phyloP scores from a whole-genome alignment of 2,888 invertebrate species.

The Neoitamus cyanurus region DNA sequence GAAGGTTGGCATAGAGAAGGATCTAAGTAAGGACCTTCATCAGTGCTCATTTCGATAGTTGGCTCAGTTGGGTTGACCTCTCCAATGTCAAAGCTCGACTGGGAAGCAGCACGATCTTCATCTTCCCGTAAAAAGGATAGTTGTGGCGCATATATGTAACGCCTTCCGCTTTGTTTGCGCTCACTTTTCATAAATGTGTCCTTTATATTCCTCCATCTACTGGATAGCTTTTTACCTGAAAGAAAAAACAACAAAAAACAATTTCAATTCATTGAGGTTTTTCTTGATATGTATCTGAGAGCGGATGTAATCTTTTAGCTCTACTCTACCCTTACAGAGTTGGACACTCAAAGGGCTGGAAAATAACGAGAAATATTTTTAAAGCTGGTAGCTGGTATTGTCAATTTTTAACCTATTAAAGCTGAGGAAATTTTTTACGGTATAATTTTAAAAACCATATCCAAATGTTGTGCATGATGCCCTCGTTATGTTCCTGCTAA shows the following conservation, averaged over 20 bases:
- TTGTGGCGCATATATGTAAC: neutral
- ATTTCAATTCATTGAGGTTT: no score
- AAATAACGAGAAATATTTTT: no score
- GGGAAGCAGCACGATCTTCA: neutral
- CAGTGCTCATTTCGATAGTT: neutral
- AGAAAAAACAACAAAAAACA: neutral
- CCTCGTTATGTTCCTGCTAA: no score
- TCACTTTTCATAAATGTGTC: neutral
- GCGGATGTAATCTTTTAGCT: neutral
- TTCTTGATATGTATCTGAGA: neutral
- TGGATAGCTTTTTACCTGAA: neutral
- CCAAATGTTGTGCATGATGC: no score
- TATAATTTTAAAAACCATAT: no score
- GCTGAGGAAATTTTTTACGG: no score
- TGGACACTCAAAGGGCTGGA: no score
- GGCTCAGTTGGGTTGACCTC: neutral
- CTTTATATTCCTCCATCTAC: neutral
- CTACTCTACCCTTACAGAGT: no score
- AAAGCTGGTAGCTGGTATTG: no score
- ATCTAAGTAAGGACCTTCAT: neutral
- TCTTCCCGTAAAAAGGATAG: neutral
- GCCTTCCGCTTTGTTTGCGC: neutral
- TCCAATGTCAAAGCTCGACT: neutral
- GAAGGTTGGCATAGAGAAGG: neutral
- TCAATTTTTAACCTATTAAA: no score